Evolutionary conservation across 2,797 vertebrate genomes (phyloP), one percentile per base, ranked within the genome.

Genomic region (Acrocephalus scirpaceus): DNA sequence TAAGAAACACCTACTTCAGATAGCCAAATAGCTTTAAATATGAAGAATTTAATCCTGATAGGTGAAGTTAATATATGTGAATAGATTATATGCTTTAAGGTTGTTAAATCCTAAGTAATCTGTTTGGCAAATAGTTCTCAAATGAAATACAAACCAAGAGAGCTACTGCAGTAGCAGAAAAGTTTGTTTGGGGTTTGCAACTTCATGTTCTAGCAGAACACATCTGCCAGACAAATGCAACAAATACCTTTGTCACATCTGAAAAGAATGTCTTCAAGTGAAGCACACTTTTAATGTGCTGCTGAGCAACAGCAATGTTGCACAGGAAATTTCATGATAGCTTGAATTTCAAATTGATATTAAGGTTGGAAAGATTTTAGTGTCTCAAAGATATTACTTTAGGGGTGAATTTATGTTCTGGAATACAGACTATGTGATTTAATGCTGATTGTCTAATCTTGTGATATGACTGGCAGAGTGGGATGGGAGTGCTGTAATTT

Each of bases 401-500:
- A 89, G 71, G 91, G 54, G 75, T 92, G 95, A 97, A 96, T 97
- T 96, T 96, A 90, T 95, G 75, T 81, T 95, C 92, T 97, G 89
- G 87, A 69, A 83, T 26, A 73, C n/a, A 86, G 88, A 95, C 83
- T 95, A 82, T 90, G 92, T 96, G 96, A 97, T 97, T 98, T 97
- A 98, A 96, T 4, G 54, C 88, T 96, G 96, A 98, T 96, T 97
- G 95, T 95, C 92, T 98, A 97, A 97, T 97, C 96, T 98, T 97
- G 96, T 89, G 77, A 93, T 95, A 93, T 95, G 98, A 97, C 96
- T 97, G 95, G 82, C 96, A 96, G 96, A 96, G 95, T 76, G 4
- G 95, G 92, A 96, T 69, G 70, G 92, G 96, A 97, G 65, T 89
- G 90, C 83, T 73, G 96, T 98, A 98, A 99, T 99, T 99, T 98